phyloP scores from a whole-genome alignment of 2,888 invertebrate species.

The Scotopteryx bipunctaria region DNA sequence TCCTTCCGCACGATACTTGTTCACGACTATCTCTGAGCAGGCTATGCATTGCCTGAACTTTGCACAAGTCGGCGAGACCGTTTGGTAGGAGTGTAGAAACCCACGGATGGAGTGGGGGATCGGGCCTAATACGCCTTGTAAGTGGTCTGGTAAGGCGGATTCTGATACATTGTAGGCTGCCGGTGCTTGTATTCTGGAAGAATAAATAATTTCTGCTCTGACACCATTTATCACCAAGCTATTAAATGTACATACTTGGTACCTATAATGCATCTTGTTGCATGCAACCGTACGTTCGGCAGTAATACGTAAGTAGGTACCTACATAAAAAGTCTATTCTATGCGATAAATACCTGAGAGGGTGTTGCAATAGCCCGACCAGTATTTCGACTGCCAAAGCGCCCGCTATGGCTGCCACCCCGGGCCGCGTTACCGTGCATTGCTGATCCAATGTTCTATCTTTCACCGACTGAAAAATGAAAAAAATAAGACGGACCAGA shows the following conservation, averaged over 20 bases:
- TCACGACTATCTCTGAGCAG: slow-evolving; percentile 86
- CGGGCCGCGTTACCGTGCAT: slow-evolving; percentile 98
- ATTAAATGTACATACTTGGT: too few species aligned
- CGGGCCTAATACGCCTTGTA: slow-evolving; percentile 89
- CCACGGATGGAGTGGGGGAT: slow-evolving; percentile 97
- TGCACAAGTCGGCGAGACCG: slow-evolving; percentile 91
- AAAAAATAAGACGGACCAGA: too few species aligned
- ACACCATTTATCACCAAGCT: too few species aligned
- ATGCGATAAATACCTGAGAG: slow-evolving; percentile 87
- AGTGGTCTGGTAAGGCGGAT: slow-evolving; percentile 49
- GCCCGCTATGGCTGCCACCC: slow-evolving; percentile 94
- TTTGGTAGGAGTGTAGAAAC: slow-evolving; percentile 91
- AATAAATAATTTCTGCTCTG: too few species aligned
- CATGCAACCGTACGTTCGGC: too few species aligned
- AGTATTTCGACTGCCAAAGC: slow-evolving; percentile 96
- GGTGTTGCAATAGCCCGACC: slow-evolving; percentile 93
- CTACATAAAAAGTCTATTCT: not conserved
- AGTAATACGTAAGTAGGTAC: too few species aligned
- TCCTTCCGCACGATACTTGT: slow-evolving; percentile 75
- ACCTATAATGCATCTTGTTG: too few species aligned
- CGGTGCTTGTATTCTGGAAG: slow-evolving; percentile 85
- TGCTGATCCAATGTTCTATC: slow-evolving; percentile 98
- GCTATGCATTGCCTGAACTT: slow-evolving; percentile 96
- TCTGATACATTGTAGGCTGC: slow-evolving; percentile 83
- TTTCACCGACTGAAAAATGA: slow-evolving; percentile 87